Conservation (phyloP, 2,888 invertebrate species). For the Taphrorychus bicolor region DNA sequence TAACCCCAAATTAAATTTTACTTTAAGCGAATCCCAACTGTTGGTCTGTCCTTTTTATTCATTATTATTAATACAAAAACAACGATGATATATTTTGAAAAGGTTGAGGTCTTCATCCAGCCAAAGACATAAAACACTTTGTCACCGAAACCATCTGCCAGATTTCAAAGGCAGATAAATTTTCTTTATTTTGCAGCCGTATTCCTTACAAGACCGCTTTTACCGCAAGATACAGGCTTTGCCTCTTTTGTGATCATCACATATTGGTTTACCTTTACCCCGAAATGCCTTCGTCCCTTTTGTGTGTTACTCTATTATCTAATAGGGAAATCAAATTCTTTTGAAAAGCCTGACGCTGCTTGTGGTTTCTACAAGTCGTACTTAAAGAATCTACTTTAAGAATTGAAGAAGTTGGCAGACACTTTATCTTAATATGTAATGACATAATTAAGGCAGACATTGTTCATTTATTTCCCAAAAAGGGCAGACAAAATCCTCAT, state of each 20-base stretch:
- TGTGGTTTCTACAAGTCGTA: background rate
- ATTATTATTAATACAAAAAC: background rate
- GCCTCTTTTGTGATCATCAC: constrained; percentile 9
- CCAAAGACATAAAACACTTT: constrained; percentile 26
- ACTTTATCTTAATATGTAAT: background rate
- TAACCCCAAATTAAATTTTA: background rate
- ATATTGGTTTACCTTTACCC: constrained; percentile 23
- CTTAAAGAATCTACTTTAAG: no score
- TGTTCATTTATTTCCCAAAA: background rate
- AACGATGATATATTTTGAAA: background rate
- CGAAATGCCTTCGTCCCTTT: constrained; percentile 5
- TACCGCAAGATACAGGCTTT: constrained; percentile 11
- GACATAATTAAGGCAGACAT: background rate
- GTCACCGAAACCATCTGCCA: constrained; percentile 28
- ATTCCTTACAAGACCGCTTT: constrained; percentile 14
- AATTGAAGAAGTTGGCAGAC: no score
- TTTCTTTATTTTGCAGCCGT: constrained; percentile 23
- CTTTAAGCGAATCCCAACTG: background rate
- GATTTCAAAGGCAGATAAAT: constrained; percentile 27
- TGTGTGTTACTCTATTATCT: constrained; percentile 18
- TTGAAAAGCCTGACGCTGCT: constrained; percentile 9
- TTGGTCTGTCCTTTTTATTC: background rate
- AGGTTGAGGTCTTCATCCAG: constrained; percentile 7
- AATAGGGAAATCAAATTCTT: constrained; percentile 22
- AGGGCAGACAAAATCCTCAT: background rate